A percentile compares a stretch with the other conserved stretches of the same genome.
Evolutionary conservation across 2,797 vertebrate species (phyloP).

Genomic region (Stomatorhinus walkeri): DNA sequence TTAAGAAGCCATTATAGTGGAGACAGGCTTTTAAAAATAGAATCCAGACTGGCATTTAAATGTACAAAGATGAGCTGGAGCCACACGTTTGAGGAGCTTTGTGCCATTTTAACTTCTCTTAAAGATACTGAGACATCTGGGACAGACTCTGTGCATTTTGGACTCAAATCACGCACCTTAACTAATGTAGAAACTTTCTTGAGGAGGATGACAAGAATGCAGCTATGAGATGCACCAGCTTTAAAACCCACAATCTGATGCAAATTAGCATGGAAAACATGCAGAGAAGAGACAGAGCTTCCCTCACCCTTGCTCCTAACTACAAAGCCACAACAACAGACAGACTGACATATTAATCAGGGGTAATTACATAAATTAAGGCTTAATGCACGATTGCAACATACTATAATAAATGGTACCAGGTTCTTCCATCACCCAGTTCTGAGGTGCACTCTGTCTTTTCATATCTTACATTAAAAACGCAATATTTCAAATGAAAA

Average conservation of each 20-base stretch:
- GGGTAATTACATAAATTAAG: conserved; percentile 17
- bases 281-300: not conserved
- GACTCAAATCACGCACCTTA: not conserved
- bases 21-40: conserved; percentile 1
- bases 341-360: not conserved
- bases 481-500: not conserved
- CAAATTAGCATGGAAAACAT: not conserved
- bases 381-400: conserved; percentile 54
- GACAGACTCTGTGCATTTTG: not conserved
- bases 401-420: not conserved
- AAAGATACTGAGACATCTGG: not conserved
- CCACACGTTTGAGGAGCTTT: not conserved
- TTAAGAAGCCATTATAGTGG: conserved; percentile 9
- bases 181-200: not conserved
- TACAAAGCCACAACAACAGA: not conserved
- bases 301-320: not conserved
- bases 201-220: not conserved
- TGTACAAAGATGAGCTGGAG: conserved; percentile 1
- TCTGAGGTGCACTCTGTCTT: not conserved
- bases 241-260: not conserved
- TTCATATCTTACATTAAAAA: not conserved
- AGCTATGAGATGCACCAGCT: not conserved
- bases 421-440: not conserved
- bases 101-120: not conserved
- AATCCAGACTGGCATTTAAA: not conserved